These are phyloP conservation scores for Odontesthes bonariensis DNA, from an alignment of 2,113 vertebrate species.

Conservation along the genomic window DNA sequence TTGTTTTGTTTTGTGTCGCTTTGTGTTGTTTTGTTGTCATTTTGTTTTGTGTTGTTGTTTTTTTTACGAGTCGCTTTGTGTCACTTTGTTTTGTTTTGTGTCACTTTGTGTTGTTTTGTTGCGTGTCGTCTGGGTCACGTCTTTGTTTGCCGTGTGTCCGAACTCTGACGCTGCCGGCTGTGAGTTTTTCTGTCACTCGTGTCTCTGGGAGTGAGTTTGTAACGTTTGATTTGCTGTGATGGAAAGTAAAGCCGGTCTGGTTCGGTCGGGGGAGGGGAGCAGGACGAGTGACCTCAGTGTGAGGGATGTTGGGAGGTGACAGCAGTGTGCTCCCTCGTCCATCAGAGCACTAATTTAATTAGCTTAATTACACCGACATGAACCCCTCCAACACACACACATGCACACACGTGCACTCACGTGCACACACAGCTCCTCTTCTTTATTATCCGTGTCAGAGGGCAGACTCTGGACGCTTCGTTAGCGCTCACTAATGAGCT, in stretches of 20 bases:
- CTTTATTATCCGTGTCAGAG: constrained; percentile 53
- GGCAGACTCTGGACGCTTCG: constrained; percentile 50
- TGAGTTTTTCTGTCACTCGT: constrained; percentile 1
- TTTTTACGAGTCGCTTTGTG: not conserved
- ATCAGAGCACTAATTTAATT: constrained; percentile 84
- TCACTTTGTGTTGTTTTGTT: not conserved
- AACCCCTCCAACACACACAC: constrained; percentile 37
- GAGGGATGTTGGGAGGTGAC: constrained; percentile 65
- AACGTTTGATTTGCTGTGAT: constrained; percentile 42
- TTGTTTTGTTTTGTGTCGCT: not conserved
- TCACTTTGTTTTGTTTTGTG: too few species aligned
- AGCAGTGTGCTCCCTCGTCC: constrained; percentile 76
- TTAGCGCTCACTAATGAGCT: constrained; percentile 72
- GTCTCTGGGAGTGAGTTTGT: constrained; percentile 12
- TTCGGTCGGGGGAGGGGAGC: constrained; percentile 44
- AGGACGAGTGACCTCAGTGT: constrained; percentile 61
- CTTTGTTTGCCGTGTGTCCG: too few species aligned
- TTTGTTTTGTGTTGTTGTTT: too few species aligned
- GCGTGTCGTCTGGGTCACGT: too few species aligned
- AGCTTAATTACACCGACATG: constrained; percentile 80
- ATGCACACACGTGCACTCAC: too few species aligned
- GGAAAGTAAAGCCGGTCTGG: constrained; percentile 57
- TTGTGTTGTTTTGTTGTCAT: constrained; percentile 11
- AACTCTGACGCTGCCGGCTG: too few species aligned
- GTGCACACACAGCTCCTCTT: not conserved